Conservation (phyloP, 2,888 invertebrate genomes). For the Xestobium rufovillosum region DNA sequence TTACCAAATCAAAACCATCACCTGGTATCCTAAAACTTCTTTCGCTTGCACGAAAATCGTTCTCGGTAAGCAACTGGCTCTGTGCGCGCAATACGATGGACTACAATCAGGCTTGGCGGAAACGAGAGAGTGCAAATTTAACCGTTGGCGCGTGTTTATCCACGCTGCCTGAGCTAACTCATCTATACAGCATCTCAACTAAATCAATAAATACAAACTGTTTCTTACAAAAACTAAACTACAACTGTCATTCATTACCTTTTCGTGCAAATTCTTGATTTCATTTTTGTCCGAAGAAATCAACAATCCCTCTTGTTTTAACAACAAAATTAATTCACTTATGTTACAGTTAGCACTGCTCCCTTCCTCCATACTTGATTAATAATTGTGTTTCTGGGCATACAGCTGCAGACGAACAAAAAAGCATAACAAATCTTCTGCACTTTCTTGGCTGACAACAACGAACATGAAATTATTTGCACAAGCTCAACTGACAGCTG, state of each 20-base stretch:
- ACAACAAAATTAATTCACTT: slow-evolving; percentile 55
- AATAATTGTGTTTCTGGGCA: too few species aligned
- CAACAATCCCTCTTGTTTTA: slow-evolving; percentile 80
- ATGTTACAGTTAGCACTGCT: slow-evolving; percentile 39
- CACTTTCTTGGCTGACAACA: too few species aligned
- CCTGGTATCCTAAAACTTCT: slow-evolving; percentile 78
- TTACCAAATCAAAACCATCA: slow-evolving; percentile 35
- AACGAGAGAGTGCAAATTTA: slow-evolving; percentile 70
- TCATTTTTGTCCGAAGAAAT: slow-evolving; percentile 78
- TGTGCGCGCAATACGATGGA: slow-evolving; percentile 68
- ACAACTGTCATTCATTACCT: slow-evolving; percentile 44
- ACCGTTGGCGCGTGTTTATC: slow-evolving; percentile 80
- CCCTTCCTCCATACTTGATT: neutral
- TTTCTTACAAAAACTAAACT: slow-evolving; percentile 4
- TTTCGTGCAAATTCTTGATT: slow-evolving; percentile 68
- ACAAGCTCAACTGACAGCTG: too few species aligned
- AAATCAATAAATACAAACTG: too few species aligned
- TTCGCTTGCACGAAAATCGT: slow-evolving; percentile 70
- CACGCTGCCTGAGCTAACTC: slow-evolving; percentile 68
- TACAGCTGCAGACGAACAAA: too few species aligned
- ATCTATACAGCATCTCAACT: slow-evolving; percentile 51
- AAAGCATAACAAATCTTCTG: too few species aligned
- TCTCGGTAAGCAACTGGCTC: slow-evolving; percentile 56
- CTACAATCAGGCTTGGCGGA: slow-evolving; percentile 63
- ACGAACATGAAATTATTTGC: too few species aligned